A percentile compares a stretch with the other conserved stretches of the same genome.
These are phyloP conservation scores for Gryllus bimaculatus DNA, from an alignment of 1,140 invertebrate genomes.

Conservation along the genomic window DNA sequence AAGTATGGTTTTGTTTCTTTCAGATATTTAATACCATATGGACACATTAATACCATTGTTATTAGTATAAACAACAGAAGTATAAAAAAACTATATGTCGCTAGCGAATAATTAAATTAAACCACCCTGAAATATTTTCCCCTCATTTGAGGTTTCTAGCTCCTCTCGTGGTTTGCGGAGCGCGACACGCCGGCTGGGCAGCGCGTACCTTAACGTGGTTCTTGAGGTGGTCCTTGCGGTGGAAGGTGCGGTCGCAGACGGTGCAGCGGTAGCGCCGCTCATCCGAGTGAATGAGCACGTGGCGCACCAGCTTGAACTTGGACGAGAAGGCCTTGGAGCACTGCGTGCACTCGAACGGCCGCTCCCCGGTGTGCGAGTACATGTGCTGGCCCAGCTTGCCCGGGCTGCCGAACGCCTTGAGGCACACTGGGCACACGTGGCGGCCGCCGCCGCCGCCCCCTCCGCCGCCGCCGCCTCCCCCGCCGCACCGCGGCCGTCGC, in stretches of 20 bases:
- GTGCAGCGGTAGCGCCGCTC: conserved; percentile 48
- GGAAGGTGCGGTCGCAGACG: conserved; percentile 58
- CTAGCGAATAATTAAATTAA: too few relatives aligned
- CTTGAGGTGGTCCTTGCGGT: conserved; percentile 62
- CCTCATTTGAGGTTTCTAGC: too few relatives aligned
- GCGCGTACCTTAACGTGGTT: conserved; percentile 50
- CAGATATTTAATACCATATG: too few relatives aligned
- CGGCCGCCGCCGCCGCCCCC: conserved; percentile 7
- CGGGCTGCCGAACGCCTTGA: conserved; percentile 48
- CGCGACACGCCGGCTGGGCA: too few relatives aligned
- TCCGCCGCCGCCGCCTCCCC: background rate
- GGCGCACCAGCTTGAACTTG: conserved; percentile 59
- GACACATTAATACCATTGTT: too few relatives aligned
- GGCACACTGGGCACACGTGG: conserved; percentile 44
- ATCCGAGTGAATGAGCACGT: conserved; percentile 58
- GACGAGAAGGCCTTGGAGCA: conserved; percentile 58
- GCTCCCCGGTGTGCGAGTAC: conserved; percentile 54
- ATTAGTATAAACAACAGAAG: too few relatives aligned
- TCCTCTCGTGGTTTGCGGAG: too few relatives aligned
- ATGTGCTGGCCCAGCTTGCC: conserved; percentile 50
- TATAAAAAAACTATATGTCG: too few relatives aligned
- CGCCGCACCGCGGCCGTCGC: too few relatives aligned
- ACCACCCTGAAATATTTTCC: too few relatives aligned
- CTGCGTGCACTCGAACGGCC: conserved; percentile 54
- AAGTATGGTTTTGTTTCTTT: too few relatives aligned